Evolutionary conservation across 2,888 invertebrate species (phyloP).

Genomic region (Shargacucullia verbasci): DNA sequence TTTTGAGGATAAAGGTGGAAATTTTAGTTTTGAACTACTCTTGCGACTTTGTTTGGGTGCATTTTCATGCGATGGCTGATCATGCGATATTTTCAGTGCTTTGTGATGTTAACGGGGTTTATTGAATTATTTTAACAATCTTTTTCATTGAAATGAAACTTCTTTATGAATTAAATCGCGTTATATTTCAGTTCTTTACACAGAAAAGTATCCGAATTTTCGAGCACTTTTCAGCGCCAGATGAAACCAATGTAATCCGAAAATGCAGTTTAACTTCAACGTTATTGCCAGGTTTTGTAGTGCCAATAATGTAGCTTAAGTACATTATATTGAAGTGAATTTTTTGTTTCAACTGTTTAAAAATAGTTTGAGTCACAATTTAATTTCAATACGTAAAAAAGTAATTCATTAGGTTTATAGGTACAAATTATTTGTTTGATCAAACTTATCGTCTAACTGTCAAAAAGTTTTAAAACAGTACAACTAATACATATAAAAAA

Average conservation of each 20-base stretch:
- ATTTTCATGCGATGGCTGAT: constrained; percentile 26
- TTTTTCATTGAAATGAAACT: constrained; percentile 29
- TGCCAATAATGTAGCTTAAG: too few relatives aligned
- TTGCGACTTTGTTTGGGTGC: constrained; percentile 22
- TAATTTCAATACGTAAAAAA: too few relatives aligned
- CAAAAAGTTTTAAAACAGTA: background rate
- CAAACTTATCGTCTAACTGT: too few relatives aligned
- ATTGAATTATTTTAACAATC: constrained; percentile 29
- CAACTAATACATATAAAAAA: background rate
- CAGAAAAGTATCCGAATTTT: background rate
- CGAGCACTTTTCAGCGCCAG: too few relatives aligned
- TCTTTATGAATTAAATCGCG: constrained; percentile 20
- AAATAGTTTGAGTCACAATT: too few relatives aligned
- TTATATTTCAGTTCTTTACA: constrained; percentile 13
- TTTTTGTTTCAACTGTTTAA: too few relatives aligned
- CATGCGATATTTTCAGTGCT: constrained; percentile 29
- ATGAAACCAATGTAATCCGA: background rate
- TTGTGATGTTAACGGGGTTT: constrained; percentile 26
- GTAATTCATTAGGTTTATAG: too few relatives aligned
- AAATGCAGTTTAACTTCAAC: too few relatives aligned
- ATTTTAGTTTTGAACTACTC: constrained; percentile 27
- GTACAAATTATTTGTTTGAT: too few relatives aligned
- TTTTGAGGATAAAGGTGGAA: constrained; percentile 38
- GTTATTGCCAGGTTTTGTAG: too few relatives aligned
- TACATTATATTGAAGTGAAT: too few relatives aligned